These are phyloP conservation scores for Desmodus rotundus DNA, from an alignment of 2,113 vertebrate species.

Conservation along the genomic window DNA sequence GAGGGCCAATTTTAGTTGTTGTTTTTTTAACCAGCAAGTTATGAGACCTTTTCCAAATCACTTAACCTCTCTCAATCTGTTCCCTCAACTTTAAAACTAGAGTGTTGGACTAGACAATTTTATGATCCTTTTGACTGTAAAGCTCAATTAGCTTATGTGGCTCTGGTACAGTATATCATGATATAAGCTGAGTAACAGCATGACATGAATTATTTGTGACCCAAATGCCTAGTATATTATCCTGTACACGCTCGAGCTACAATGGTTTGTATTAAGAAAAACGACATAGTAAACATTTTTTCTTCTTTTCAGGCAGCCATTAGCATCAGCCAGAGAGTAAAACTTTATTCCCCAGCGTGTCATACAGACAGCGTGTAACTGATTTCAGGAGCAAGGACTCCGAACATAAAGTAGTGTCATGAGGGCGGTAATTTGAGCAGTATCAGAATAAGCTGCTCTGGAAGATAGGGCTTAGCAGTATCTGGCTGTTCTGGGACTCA, in stretches of 20 bases:
- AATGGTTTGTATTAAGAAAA: background rate
- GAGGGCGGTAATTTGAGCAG: slow-evolving; percentile 29
- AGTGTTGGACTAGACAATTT: background rate
- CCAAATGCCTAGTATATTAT: background rate
- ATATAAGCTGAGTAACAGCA: background rate
- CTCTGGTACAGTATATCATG: background rate
- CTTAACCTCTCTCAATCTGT: background rate
- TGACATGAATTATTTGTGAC: slow-evolving; percentile 8
- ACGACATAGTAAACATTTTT: slow-evolving; percentile 30
- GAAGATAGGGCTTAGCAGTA: background rate
- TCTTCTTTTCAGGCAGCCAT: background rate
- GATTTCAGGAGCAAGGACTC: slow-evolving; percentile 57
- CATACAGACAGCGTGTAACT: slow-evolving; percentile 11
- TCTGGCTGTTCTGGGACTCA: background rate
- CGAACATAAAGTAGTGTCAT: background rate
- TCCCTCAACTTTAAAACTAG: background rate
- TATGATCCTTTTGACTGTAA: background rate
- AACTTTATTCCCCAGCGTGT: slow-evolving; percentile 45
- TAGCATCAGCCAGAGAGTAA: background rate
- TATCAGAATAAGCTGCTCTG: background rate
- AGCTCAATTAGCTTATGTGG: background rate
- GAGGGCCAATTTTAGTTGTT: background rate
- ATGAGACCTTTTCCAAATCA: background rate
- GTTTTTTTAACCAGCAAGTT: background rate
- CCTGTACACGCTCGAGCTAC: background rate